Conservation (phyloP, 2,113 vertebrate genomes). For the Prinia subflava region DNA sequence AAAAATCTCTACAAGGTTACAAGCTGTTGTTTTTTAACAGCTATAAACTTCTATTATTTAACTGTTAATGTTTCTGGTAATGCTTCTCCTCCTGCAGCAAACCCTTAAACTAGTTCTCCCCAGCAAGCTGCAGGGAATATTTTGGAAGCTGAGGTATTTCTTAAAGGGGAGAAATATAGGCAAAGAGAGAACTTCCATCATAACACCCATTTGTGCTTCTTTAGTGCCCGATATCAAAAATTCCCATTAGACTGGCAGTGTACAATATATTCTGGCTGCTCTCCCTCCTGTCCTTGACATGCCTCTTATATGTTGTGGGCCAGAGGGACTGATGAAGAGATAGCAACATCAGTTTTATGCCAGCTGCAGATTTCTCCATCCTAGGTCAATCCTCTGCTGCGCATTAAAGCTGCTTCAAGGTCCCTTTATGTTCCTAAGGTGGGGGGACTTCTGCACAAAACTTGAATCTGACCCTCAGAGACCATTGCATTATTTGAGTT, state of each 20-base stretch:
- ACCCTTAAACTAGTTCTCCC: neutral
- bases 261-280: constrained; percentile 16
- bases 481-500: neutral
- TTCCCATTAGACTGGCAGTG: neutral
- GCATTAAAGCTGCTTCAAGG: constrained; percentile 24
- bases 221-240: constrained; percentile 23
- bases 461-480: neutral
- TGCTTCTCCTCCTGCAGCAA: neutral
- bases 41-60: neutral
- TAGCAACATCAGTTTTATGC: constrained; percentile 23
- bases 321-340: constrained; percentile 37
- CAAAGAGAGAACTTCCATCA: neutral
- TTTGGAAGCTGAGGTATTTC: constrained; percentile 2
- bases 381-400: neutral
- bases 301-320: neutral
- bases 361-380: constrained; percentile 15
- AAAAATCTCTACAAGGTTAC: neutral
- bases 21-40: neutral
- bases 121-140: neutral
- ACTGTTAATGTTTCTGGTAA: neutral
- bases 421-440: constrained; percentile 26
- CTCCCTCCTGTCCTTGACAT: constrained; percentile 25
- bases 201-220: neutral
- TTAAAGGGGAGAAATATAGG: neutral
- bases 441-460: neutral